Base-by-base conservation (phyloP, 1,140 invertebrate species). In the Leptinotarsa texana region DNA sequence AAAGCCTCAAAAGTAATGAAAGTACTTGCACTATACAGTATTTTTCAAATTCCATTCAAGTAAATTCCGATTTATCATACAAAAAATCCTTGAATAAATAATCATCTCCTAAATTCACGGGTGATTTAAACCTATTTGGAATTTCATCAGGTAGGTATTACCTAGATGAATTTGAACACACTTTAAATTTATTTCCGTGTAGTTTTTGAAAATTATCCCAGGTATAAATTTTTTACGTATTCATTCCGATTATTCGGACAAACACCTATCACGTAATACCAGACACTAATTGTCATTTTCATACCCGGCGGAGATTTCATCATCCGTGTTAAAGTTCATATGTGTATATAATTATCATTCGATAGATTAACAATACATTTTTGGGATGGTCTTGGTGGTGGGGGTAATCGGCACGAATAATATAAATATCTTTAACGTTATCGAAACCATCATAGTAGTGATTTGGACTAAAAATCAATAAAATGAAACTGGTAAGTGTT, bases 401-500 rank as follows among this genome's bases (percentile, higher is more conserved):
- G 22, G 63, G 63, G 63, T 21, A 24, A 21, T 21, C 11, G 17
- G 21, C 8, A n/a, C 17, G 33, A 66, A 66, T 24, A 66, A 66
- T 66, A 66, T 66, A 66, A 69, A 48, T 49, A 69, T 47, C 67
- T 69, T n/a, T 47, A 69, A 47, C 17, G 15, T 48, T 47, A 49
- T 47, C 21, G 17, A 48, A 48, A 47, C 1, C 67, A 18, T n/a
- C 27, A 69, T 69, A 69, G 67, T 69, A 17, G 33, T 17, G 48
- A 69, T 47, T 69, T 69, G n/a, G 15, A 24, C 13, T 21, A 17
- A 69, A 69, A 47, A 47, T 47, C 47, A 47, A 47, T 18, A 48
- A 49, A 69, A 69, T 48, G 67, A 69, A 69, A 48, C 22, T 69
- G 67, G 67, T 69, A 69, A 47, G 67, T 69, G 11, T 47, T 69